Conservation (phyloP, 2,888 invertebrate species). For the Drosophila atripex region DNA sequence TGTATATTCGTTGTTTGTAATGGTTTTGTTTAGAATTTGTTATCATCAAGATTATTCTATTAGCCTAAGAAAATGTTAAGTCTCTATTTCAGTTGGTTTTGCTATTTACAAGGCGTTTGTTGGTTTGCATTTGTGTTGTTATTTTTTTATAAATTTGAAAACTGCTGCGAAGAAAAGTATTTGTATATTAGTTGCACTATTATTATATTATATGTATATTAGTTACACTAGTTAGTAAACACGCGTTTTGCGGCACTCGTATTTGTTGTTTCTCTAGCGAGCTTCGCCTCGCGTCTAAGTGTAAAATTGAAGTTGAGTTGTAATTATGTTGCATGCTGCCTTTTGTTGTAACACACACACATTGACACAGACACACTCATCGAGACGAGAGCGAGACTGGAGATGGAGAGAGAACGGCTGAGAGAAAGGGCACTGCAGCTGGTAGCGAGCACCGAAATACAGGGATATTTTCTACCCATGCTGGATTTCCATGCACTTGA, state of each 20-base stretch:
- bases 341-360: conserved; percentile 30
- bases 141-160: conserved; percentile 34
- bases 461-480: conserved; percentile 49
- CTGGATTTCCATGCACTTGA: conserved; percentile 39
- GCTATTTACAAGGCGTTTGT: conserved; percentile 57
- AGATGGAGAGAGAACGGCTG: conserved; percentile 1
- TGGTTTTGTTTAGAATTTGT: conserved; percentile 21
- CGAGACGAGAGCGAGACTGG: conserved; percentile 1
- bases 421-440: conserved; percentile 35
- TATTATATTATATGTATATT: conserved; percentile 4
- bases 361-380: conserved; percentile 2
- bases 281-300: conserved; percentile 60
- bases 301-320: conserved; percentile 46
- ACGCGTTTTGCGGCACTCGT: conserved; percentile 14
- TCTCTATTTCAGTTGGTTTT: conserved; percentile 29
- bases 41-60: conserved; percentile 6
- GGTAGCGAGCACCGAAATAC: conserved; percentile 31
- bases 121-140: conserved; percentile 20
- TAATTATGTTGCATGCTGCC: conserved; percentile 70
- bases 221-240: conserved; percentile 1
- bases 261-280: conserved; percentile 45
- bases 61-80: conserved; percentile 33
- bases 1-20: conserved; percentile 79
- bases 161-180: conserved; percentile 20
- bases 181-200: background rate